Evolutionary conservation across 2,888 invertebrate genomes (phyloP).

Genomic region (Drosophila limbata): DNA sequence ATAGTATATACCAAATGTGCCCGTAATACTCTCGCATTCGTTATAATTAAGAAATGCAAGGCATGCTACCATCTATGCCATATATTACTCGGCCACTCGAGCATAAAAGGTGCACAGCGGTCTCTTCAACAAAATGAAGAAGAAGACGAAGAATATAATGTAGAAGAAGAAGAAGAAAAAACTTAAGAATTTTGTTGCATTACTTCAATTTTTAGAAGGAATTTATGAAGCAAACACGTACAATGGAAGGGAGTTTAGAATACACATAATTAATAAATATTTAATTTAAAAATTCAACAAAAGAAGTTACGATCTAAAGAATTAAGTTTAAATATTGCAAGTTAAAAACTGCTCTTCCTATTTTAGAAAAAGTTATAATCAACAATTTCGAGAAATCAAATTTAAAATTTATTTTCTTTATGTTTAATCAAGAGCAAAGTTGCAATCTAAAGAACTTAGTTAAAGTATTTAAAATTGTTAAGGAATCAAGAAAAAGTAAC

Average conservation of each 20-base stretch:
- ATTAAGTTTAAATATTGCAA: no score
- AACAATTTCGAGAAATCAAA: neutral
- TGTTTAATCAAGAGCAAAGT: neutral
- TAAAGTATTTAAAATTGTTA: neutral
- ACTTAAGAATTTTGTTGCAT: constrained; percentile 32
- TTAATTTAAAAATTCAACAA: no score
- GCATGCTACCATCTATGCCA: constrained; percentile 53
- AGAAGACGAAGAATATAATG: neutral
- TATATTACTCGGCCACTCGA: constrained; percentile 66
- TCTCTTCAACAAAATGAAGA: neutral
- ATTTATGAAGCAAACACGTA: constrained; percentile 55
- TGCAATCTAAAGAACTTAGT: neutral
- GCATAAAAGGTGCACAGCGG: constrained; percentile 58
- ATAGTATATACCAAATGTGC: constrained; percentile 23
- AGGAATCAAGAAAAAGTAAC: no score
- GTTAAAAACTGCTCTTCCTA: no score
- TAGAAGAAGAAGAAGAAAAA: constrained; percentile 7
- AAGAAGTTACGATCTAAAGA: neutral
- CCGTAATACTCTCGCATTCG: constrained; percentile 42
- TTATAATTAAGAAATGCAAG: constrained; percentile 77
- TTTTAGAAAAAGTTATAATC: no score
- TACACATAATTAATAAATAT: no score
- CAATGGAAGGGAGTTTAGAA: neutral
- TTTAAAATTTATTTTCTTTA: no score
- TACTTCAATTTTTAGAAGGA: constrained; percentile 47